Evolutionary conservation across 2,797 vertebrate species (phyloP), one percentile per base, ranked within the genome.

Genomic region (Mormyrops attenuatus): DNA sequence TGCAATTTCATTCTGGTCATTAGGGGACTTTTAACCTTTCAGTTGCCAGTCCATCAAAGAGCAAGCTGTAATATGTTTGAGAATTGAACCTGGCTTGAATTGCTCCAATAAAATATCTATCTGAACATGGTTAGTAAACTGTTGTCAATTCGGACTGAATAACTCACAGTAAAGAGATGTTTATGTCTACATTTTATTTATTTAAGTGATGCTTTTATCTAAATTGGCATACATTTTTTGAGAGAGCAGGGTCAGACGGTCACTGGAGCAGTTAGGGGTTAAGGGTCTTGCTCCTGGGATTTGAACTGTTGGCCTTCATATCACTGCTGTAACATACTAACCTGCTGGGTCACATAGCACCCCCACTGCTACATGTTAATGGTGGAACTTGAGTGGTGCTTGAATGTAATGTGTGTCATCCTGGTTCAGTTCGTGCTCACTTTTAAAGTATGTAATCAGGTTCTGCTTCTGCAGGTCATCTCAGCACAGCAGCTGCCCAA

Each of bases 401-500:
- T 63, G 5, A 63, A 63, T 63, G 57, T 63, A 63, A 22, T 22
- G 57, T 63, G 57, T 63, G 57, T 22, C 20, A n/a, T n/a, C 5
- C 20, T 2, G 57, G n/a, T 7, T 63, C 7, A 22, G 20, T 63
- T 63, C n/a, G 15, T 22, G 20, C n/a, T 22, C 57, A 5, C 57
- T 22, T 63, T 63, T 8, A 57, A 13, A 34, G 34, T 38, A 30
- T 44, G 55, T 53, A 55, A 53, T 73, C 3, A 52, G 30, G 49
- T 11, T 38, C 26, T 80, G 47, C 17, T 69, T 44, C 30, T 47
- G 53, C 89, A 99, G 98, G 91, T 99, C 63, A 97, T 99, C 93
- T 97, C 98, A 2, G 98, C 95, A 3, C 98, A 99, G 93, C 98
- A 99, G 94, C 95, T 99, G 73, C 98, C 98, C 55, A 99, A 99